Evolutionary conservation across 2,113 vertebrate genomes (phyloP), one percentile per base, ranked within the genome.

Genomic region (Cranoglanis bouderius): DNA sequence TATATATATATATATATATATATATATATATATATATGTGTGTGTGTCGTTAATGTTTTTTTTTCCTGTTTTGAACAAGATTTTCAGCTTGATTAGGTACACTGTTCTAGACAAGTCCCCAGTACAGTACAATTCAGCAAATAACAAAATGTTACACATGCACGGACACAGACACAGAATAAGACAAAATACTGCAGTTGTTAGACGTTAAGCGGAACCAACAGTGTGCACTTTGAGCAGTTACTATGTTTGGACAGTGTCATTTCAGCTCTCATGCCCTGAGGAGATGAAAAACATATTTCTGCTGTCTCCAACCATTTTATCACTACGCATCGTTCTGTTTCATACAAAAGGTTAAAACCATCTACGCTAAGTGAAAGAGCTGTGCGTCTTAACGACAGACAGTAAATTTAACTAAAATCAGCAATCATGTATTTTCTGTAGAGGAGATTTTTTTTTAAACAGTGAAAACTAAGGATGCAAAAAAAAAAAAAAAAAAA

Each of bases 341-440:
- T 91, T 93, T 85, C 49, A 70, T 78, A 88, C 94, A 94, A 95
- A 96, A 96, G 95, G 94, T 95, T 95, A 96, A 93, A 91, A 88
- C 35, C 46, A 75, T 67, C 61, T 61, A 9, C n/a, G 16, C 6
- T 40, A 51, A 86, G 57, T 83, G 18, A 83, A 88, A 83, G 29
- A 59, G 85, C 84, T 77, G 74, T 26, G 14, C 85, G 32, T 38
- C 6, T 51, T 40, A 32, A 85, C 29, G n/a, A 88, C 32, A 40
- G 65, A 43, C 75, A 75, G 38, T 63, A 24, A n/a, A 55, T 82
- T 21, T 51, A 81, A 88, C 70, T 29, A 3, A 51, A 51, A 49
- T 89, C 49, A 72, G 26, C 61, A 35, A 38, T 57, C 26, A 18
- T 61, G 53, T 59, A 3, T 8, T 43, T 63, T 75, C 53, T 84